Evolutionary conservation across 2,797 vertebrate genomes (phyloP), one percentile per base, ranked within the genome.

Genomic region (Schizopygopsis malacanthus): DNA sequence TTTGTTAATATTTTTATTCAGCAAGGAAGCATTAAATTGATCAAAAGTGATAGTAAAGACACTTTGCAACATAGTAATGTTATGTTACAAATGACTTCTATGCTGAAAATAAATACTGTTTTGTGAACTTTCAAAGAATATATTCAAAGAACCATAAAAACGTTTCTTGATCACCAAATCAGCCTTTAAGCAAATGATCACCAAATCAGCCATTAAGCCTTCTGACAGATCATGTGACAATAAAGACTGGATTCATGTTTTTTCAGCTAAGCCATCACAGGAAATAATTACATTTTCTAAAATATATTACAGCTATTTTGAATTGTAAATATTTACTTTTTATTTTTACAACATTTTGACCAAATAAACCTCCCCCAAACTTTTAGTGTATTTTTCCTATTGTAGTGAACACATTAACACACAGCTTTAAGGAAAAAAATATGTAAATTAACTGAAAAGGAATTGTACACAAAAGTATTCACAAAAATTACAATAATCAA

Each of bases 381-480:
- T 25, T 61, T 25, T 25, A 61, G 22, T 61, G n/a, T 25, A 4
- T 61, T 45, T 41, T n/a, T 71, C 8, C 54, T 2, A 45, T 69
- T 25, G 13, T 73, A 73, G 71, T 11, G 8, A 52, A 50, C 85
- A 82, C 63, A 77, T 79, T 80, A 70, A 79, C 50, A 79, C 50
- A 75, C 81, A 78, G n/a, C 16, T 37, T 41, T 59, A 54, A 65
- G 28, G 20, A 20, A 70, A 69, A 69, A 20, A 11, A 22, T 2
- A 41, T 22, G 9, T 3, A 43, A 54, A 20, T 54, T 2, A 54
- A 54, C 2, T 20, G 54, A 56, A 56, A 56, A 56, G 54, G 20
- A 56, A 56, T 56, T 56, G 22, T 56, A 22, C 20, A 22, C 20
- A 56, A 56, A 56, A 56, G 22, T 8, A 56, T 56, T 56, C 9